Evolutionary conservation across 2,888 invertebrate species (phyloP), one percentile per base, ranked within the genome.

Genomic region (Dioctria rufipes): DNA sequence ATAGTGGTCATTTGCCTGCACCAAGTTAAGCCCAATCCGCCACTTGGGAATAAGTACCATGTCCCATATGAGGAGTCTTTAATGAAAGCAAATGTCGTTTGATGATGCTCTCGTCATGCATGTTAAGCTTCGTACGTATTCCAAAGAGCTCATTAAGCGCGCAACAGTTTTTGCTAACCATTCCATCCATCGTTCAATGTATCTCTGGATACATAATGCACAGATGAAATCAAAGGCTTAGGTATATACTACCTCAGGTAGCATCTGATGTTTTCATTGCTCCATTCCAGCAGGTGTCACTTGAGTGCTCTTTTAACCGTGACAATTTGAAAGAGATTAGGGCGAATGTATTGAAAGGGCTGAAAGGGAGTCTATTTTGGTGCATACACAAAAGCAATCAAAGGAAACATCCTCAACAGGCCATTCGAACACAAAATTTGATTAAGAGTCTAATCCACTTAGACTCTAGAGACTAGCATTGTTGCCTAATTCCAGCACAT

Each of bases 221-320:
- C 37, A 39, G 63, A 39, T n/a, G 25, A 49, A 63, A 77, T 61
- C 77, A 77, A 63, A 77, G 63, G 63, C 49, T 63, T 49, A 25
- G 25, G 25, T 25, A 25, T 25, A 25, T 25, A 25, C 25, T 25
- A 61, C 39, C 61, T 51, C 25, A 71, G 49, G 69, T 49, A 63
- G 63, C 49, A 63, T 63, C 8, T 66, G 78, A 66, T 65, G 66
- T 79, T 82, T 82, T 80, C 75, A 69, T 25, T 25, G 25, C 25
- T 25, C 25, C 25, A 25, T 77, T 82, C 65, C 51, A 82, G 80
- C 82, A 82, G 81, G 82, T 82, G 82, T 80, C 82, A 81, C 81
- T 80, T 80, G 80, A 82, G 82, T 82, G 81, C 80, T 82, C 82
- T 80, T 82, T 79, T 81, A 81, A 80, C 80, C 82, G 82, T 81